Percentiles rank a stretch among this genome's conserved stretches.
phyloP scores from a whole-genome alignment of 1,140 invertebrate genomes.

The Sminthurinus signatus region DNA sequence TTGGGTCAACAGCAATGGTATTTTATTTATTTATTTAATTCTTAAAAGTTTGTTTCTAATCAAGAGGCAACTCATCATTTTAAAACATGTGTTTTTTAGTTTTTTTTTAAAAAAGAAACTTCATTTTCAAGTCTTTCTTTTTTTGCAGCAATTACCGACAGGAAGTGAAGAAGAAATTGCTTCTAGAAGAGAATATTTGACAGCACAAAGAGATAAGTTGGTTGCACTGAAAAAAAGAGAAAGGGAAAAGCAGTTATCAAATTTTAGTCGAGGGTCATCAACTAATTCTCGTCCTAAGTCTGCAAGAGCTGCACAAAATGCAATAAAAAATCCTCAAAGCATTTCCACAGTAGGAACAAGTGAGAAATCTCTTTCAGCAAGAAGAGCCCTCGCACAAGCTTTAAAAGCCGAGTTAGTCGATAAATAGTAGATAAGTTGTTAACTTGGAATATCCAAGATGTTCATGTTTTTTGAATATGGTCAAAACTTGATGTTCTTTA shows the following conservation, averaged over 20 bases:
- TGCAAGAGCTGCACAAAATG: conserved; percentile 59
- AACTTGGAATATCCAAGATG: no score
- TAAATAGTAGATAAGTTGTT: no score
- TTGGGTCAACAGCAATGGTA: no score
- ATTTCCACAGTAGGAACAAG: conserved; percentile 45
- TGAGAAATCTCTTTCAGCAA: conserved; percentile 61
- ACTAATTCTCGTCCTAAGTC: conserved; percentile 57
- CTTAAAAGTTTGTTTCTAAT: no score
- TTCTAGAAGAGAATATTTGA: conserved; percentile 57
- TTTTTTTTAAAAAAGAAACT: no score
- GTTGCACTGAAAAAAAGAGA: conserved; percentile 79
- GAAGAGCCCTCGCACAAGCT: conserved; percentile 71
- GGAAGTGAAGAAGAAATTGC: conserved; percentile 25
- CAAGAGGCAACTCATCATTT: no score
- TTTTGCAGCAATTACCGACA: conserved; percentile 8
- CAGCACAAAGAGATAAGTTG: conserved; percentile 80
- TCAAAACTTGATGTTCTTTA: no score
- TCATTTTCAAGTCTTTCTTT: no score
- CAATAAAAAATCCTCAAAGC: conserved; percentile 47
- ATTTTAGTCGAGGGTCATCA: conserved; percentile 41
- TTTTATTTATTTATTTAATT: no score
- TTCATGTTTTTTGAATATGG: no score
- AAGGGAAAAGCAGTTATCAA: conserved; percentile 65
- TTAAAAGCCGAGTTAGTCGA: conserved; percentile 65
- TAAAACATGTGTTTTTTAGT: no score